These are phyloP conservation scores for Camelus bactrianus DNA, from an alignment of 2,113 vertebrate species.

Conservation along the genomic window DNA sequence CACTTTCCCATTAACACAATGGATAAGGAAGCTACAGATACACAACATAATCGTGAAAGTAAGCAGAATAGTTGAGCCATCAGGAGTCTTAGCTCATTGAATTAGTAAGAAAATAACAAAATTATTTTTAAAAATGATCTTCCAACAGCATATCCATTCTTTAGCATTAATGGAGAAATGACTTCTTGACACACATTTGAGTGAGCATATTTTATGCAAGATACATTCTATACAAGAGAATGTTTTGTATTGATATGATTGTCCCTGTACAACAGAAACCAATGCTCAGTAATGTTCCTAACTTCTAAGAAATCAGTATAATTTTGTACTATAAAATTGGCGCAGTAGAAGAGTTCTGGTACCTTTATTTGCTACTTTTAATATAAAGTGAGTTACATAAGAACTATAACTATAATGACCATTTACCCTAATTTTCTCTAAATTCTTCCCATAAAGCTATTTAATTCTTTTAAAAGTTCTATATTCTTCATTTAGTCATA, in stretches of 20 bases:
- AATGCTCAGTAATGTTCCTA: background rate
- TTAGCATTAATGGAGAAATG: background rate
- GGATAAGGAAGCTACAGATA: background rate
- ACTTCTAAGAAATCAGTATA: background rate
- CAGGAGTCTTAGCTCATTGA: background rate
- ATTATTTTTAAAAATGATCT: background rate
- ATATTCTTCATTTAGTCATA: background rate
- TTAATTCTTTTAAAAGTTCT: background rate
- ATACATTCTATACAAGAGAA: background rate
- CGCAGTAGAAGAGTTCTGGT: background rate
- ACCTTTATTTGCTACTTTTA: background rate
- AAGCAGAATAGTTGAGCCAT: background rate
- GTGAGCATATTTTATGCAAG: background rate
- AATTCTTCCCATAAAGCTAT: background rate
- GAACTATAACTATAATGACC: background rate
- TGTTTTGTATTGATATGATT: background rate
- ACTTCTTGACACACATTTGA: background rate
- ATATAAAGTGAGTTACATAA: slow-evolving; percentile 8
- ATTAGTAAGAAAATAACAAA: background rate
- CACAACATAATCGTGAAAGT: background rate
- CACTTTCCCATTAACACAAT: background rate
- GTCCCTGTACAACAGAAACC: background rate
- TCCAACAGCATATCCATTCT: background rate
- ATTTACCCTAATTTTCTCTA: background rate
- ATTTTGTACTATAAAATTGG: background rate